Conservation (phyloP, 2,888 invertebrate species). For the Hypsopygia costalis region DNA sequence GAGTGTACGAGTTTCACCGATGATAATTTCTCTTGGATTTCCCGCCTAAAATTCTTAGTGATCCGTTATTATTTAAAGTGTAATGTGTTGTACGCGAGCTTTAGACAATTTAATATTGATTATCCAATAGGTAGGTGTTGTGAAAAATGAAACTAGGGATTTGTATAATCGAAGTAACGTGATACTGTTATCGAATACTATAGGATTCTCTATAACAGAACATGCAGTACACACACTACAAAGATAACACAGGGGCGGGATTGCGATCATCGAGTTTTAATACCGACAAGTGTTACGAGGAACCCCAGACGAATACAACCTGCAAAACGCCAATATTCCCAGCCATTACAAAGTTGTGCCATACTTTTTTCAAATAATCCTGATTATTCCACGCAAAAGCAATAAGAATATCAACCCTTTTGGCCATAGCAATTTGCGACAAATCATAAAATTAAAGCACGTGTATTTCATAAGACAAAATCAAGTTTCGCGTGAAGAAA, state of each 20-base stretch:
- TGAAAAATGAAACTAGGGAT: not conserved
- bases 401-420: constrained; percentile 33
- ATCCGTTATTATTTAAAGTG: no score
- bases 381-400: constrained; percentile 46
- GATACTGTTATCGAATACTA: no score
- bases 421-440: constrained; percentile 59
- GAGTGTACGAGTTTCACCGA: no score
- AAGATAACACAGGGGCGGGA: constrained; percentile 62
- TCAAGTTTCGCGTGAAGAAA: constrained; percentile 53
- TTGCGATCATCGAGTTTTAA: constrained; percentile 75
- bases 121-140: not conserved
- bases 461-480: constrained; percentile 55
- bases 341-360: constrained; percentile 13
- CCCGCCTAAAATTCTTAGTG: no score
- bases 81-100: no score
- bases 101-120: not conserved
- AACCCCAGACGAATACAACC: constrained; percentile 21
- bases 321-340: constrained; percentile 19
- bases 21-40: no score
- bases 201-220: constrained; percentile 33
- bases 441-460: constrained; percentile 60
- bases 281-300: constrained; percentile 23
- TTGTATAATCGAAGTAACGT: not conserved
- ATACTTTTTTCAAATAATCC: not conserved
- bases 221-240: constrained; percentile 63